Evolutionary conservation across 2,113 vertebrate genomes (phyloP).

Genomic region (Gasterosteus nipponicus): DNA sequence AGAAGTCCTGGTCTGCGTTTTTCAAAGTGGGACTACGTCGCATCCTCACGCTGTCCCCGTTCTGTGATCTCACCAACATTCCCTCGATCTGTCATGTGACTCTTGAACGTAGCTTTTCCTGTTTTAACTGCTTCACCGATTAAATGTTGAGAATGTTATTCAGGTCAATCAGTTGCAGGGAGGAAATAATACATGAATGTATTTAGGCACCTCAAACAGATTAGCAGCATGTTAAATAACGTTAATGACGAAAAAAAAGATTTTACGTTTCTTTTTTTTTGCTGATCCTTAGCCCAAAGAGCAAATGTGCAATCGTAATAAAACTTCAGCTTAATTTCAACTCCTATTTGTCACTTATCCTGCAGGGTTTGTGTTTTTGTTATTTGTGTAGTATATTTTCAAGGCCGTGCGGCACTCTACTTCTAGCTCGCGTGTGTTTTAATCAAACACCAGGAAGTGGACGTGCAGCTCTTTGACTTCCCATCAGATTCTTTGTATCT

Average conservation of each 20-base stretch:
- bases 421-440: not conserved
- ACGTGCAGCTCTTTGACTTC: not conserved
- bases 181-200: conserved; percentile 57
- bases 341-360: not conserved
- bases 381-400: conserved; percentile 1
- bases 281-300: conserved; percentile 14
- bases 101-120: not conserved
- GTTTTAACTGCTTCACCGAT: not conserved
- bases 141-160: conserved; percentile 37
- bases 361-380: not conserved
- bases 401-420: not conserved
- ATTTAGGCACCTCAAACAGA: conserved; percentile 29
- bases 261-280: too few species aligned
- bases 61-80: conserved; percentile 18
- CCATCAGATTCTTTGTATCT: not conserved
- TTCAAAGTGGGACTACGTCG: conserved; percentile 8
- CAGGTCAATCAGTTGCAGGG: conserved; percentile 37
- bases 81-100: conserved; percentile 16
- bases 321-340: not conserved
- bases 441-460: not conserved
- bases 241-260: not conserved
- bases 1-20: not conserved
- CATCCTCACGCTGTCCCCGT: conserved; percentile 21
- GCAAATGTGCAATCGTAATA: not conserved
- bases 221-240: not conserved